Evolutionary conservation across 2,113 vertebrate species (phyloP), one percentile per base, ranked within the genome.

Genomic region (Phaetusa simplex): DNA sequence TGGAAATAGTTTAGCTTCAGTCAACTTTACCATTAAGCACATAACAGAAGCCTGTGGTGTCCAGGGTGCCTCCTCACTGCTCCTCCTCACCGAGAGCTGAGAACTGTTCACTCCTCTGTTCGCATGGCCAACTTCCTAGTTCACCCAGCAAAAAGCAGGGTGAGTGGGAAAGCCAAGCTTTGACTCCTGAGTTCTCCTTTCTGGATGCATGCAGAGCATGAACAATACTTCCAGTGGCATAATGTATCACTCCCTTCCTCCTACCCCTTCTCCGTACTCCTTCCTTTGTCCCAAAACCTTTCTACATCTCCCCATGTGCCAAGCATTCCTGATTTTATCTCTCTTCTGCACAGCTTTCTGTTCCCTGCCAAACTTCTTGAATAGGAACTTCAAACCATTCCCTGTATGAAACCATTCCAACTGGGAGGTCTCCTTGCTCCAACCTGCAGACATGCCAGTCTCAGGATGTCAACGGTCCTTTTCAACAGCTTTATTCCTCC

Each of bases 1-100:
- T 67, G 74, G 79, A 90, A 96, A 94, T 27, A 84, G 42, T 94
- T 92, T 49, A 67, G 47, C 83, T 95, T 93, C 65, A 40, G 49
- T 88, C 71, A 97, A 66, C 71, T 91, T 96, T 80, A 86, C 34
- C 59, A 38, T 70, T 93, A 74, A 84, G 42, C 13, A 42, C n/a
- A 11, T 82, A 86, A 88, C 73, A 84, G 93, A 67, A 80, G 26
- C 50, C 8, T 64, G 47, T 62, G n/a, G 40, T 55, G 40, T 42
- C 20, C 42, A 73, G 56, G 56, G 18, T 45, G 69, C 38, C 29
- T 17, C 11, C n/a, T 86, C 71, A 45, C 16, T 71, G 86, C 45
- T 78, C 11, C 32, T 76, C 38, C 83, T 67, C 34, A 26, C 21
- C 79, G 59, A 88, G 30, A 91, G 53, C 59, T 58, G 45, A 59